Conservation (phyloP, 1,140 invertebrate species). For the Gryon sp. region DNA sequence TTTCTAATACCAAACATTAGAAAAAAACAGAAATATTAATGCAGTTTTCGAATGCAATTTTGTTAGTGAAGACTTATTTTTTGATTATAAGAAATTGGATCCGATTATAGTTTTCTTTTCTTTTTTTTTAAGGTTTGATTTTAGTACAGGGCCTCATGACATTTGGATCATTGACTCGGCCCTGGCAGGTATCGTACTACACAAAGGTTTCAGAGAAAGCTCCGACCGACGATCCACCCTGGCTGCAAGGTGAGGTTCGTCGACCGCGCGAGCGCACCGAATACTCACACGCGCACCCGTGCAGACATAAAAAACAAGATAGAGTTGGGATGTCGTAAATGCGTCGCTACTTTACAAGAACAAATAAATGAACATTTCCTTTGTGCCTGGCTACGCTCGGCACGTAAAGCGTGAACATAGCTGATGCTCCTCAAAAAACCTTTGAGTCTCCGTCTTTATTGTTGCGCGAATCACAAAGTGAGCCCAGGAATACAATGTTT, state of each 20-base stretch:
- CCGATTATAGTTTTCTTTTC: no score
- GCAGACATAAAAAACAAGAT: constrained; percentile 53
- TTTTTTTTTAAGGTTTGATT: background rate
- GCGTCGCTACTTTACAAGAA: constrained; percentile 54
- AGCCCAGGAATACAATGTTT: constrained; percentile 1
- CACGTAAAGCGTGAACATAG: constrained; percentile 33
- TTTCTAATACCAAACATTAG: no score
- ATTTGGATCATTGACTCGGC: constrained; percentile 45
- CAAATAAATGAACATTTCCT: constrained; percentile 55
- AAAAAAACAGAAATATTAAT: no score
- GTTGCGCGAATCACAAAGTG: constrained; percentile 36
- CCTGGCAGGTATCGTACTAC: constrained; percentile 46
- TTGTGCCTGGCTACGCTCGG: constrained; percentile 29
- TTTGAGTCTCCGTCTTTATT: constrained; percentile 49
- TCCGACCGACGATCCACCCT: constrained; percentile 52
- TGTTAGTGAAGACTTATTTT: no score
- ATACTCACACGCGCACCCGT: constrained; percentile 5
- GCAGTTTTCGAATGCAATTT: no score
- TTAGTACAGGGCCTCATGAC: constrained; percentile 26
- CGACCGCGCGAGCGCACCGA: constrained; percentile 46
- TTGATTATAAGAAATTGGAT: no score
- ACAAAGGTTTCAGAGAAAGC: constrained; percentile 65
- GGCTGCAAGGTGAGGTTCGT: constrained; percentile 54
- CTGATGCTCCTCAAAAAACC: constrained; percentile 37
- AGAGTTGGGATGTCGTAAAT: constrained; percentile 41